Base-by-base conservation (phyloP, 1,140 invertebrate genomes). In the Drosophila albomicans region DNA sequence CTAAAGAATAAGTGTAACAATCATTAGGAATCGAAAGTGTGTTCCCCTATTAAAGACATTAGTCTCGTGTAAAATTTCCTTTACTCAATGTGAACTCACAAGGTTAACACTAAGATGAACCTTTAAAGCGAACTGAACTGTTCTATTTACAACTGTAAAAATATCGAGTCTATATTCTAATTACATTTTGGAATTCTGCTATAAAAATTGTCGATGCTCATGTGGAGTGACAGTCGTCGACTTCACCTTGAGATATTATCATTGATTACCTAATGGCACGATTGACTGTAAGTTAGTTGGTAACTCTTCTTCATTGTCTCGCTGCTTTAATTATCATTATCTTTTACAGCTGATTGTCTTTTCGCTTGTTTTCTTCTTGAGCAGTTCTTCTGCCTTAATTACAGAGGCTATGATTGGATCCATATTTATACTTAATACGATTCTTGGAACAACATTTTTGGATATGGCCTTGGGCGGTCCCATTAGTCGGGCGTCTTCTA, bases 201-300 rank as follows among this genome's bases (percentile, higher is more conserved):
- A 82, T 84, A 84, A 73, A 84, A 77, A 54, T 35, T 13, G 35
- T n/a, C 28, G 32, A 45, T 43, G 0, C 16, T 11, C 16, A n/a
- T n/a, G 11, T 46, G 13, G 5, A 62, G 11, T 25, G 38, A 25
- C 48, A 70, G 59, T 70, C 54, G 59, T 25, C 38, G 11, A 35
- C 38, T 38, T 63, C 62, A 54, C 59, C 15, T 45, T 35, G 67
- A 32, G 15, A 15, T 46, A 63, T 46, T 13, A 20, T 49, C 16
- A 38, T 32, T 68, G 16, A 51, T 11, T 38, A 41, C 1, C 11
- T 15, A 16, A 69, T 69, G 57, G 57, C 51, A 10, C 10, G 28
- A 32, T 46, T 65, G 5, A 16, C 13, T 46, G 63, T 65, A 32
- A 56, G 63, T 65, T 38, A 16, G 6, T 1, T 5, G 4, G 2